Conservation (phyloP, 2,797 vertebrate genomes). For the Catamblyrhynchus diadema region DNA sequence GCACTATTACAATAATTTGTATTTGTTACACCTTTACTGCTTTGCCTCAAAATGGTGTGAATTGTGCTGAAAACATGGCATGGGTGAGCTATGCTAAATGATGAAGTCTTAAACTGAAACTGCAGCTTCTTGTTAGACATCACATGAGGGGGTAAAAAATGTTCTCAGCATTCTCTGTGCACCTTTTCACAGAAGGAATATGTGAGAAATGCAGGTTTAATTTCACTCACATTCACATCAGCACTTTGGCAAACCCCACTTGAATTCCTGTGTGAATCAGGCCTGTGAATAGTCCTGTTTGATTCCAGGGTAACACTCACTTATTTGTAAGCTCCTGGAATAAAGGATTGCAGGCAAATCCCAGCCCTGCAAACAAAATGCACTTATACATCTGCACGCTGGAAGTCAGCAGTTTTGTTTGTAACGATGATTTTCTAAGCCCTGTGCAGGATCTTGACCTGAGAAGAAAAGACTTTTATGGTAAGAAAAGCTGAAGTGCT, state of each 20-base stretch:
- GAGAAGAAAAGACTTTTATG: neutral
- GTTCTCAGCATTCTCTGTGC: neutral
- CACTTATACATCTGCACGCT: rapidly evolving
- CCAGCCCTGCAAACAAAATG: neutral
- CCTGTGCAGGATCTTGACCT: neutral
- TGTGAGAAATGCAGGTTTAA: neutral
- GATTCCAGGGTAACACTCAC: neutral
- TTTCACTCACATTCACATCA: neutral
- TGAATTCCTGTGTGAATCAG: neutral
- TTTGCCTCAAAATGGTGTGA: neutral
- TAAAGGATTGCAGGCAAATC: rapidly evolving
- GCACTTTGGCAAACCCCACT: neutral
- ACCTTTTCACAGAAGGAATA: neutral
- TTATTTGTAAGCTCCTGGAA: neutral
- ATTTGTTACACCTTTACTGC: neutral
- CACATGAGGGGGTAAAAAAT: neutral
- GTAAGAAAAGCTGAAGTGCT: neutral
- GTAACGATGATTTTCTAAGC: neutral
- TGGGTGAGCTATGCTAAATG: neutral
- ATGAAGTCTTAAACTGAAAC: neutral
- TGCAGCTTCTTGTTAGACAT: neutral
- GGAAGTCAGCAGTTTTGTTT: neutral
- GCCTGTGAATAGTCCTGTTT: rapidly evolving
- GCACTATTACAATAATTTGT: neutral
- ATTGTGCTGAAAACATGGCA: neutral